Evolutionary conservation across 1,140 invertebrate species (phyloP), one percentile per base, ranked within the genome.

Genomic region (Drosophila kohkoa): DNA sequence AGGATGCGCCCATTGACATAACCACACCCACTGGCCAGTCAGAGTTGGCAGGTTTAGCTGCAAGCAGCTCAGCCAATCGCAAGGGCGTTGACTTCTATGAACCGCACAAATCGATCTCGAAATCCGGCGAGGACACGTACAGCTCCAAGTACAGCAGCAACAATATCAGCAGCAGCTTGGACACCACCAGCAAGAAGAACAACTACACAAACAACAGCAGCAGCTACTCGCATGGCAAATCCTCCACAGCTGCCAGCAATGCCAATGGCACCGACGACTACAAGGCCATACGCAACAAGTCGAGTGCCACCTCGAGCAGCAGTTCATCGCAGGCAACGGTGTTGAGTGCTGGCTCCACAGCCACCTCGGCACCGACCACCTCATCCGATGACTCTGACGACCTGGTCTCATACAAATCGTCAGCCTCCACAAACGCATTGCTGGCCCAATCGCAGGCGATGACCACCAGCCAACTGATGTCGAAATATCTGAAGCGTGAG

Each of bases 401-500:
- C 35, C 54, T 92, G 48, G 76, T 92, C 35, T 92, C 91, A 7
- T 92, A 92, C 64, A 92, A 92, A 57, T 92, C 91, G 5, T 92
- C 91, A 25, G 91, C 91, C 2, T 92, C 91, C 5, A 92, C 91
- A 0, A 92, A 92, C 59, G 91, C 91, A 1, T 48, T 92, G 57
- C 58, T 92, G 55, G 91, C 91, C 1, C 91, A 92, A 48, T 92
- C 91, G 3, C 91, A 92, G 75, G 91, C 91, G 30, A 92, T 92
- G 91, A 92, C 91, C 62, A 92, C 91, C 49, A 85, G 91, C 7
- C 91, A 92, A 51, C 72, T 92, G 45, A 92, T 92, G 91, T 92
- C 91, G 1, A 92, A 92, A 49, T 92, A 92, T 77, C 68, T 92
- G 4, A 92, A 92, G 58, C 78, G 91, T 5, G 91, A 92, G 49